Base-by-base conservation (phyloP, 2,113 vertebrate genomes). In the Natator depressus region DNA sequence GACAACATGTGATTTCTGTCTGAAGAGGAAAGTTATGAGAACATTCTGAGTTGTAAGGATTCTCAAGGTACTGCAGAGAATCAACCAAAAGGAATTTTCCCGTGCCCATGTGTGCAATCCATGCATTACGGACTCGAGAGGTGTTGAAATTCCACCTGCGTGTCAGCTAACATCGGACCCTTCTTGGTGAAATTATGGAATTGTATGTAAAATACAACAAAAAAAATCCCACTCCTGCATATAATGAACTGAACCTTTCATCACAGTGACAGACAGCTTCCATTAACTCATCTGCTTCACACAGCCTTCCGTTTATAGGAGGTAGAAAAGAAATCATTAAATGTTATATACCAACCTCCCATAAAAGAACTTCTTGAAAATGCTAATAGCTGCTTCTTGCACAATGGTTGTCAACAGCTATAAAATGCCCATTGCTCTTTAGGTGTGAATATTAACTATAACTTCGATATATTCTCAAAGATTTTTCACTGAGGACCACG, bases 261-360 rank as follows among this genome's bases (percentile, higher is more conserved):
- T 69, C 49, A 72, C 50, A 19, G 19, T 84, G 75, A 88, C 91
- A 72, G 91, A 46, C 69, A 72, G 75, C 87, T 84, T 84, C 51
- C 81, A 88, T 94, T 94, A 94, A 83, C 47, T 84, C 27, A 17
- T 50, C 31, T 92, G 50, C 46, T 87, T 81, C 51, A 93, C 82
- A 42, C 72, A 87, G 42, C 1, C 24, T 85, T 87, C 57, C 93
- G 82, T 86, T 62, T 87, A 42, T 24, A 91, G 72, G 50, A 84
- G 54, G 78, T 3, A 89, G 25, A 50, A 85, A 83, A 93, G 69
- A 8, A 2, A 85, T 82, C 93, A 93, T 75, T 75, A 94, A 59
- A 29, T 46, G 3, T 12, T 57, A 16, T 76, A 92, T 94, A 92
- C 29, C 22, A 87, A 53, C 42, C 76, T 82, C 10, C 42, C 57